Conservation (phyloP, 2,888 invertebrate genomes). For the Gnatocerus cornutus region DNA sequence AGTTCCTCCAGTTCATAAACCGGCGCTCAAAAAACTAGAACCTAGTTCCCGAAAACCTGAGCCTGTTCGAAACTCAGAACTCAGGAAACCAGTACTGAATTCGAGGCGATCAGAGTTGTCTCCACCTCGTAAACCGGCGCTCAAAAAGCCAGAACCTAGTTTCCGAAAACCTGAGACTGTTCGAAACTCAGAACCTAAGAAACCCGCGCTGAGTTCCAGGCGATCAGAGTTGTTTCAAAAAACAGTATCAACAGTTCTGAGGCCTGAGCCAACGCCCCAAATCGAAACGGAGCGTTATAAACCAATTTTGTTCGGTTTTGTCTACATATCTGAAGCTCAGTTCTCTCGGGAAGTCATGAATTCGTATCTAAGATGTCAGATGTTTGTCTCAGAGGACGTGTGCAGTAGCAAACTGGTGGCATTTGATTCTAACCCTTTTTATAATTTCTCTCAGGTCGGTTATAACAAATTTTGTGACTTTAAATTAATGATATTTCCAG, state of each 20-base stretch:
- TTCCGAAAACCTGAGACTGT: neutral
- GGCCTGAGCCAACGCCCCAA: no score
- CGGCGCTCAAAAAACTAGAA: no score
- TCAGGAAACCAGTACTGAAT: no score
- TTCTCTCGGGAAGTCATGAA: slow-evolving; percentile 66
- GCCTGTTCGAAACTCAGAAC: no score
- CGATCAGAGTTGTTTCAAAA: no score
- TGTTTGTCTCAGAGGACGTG: slow-evolving; percentile 72
- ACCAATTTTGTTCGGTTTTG: slow-evolving; percentile 71
- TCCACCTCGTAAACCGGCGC: no score
- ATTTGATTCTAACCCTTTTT: slow-evolving; percentile 70
- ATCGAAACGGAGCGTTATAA: no score
- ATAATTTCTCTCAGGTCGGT: slow-evolving; percentile 72
- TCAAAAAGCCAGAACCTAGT: no score
- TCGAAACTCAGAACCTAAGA: neutral
- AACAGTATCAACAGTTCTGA: no score
- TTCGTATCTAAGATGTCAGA: slow-evolving; percentile 71
- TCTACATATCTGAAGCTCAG: slow-evolving; percentile 72
- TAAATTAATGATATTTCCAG: slow-evolving; percentile 60
- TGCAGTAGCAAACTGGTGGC: slow-evolving; percentile 69
- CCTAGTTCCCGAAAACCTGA: no score
- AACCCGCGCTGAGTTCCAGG: slow-evolving; percentile 7
- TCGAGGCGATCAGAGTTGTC: no score
- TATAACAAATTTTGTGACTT: neutral
- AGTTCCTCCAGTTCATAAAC: no score